These are phyloP conservation scores for Holothuria leucospilota DNA, from an alignment of 53 echinoderm and acorn worm species.

Conservation along the genomic window DNA sequence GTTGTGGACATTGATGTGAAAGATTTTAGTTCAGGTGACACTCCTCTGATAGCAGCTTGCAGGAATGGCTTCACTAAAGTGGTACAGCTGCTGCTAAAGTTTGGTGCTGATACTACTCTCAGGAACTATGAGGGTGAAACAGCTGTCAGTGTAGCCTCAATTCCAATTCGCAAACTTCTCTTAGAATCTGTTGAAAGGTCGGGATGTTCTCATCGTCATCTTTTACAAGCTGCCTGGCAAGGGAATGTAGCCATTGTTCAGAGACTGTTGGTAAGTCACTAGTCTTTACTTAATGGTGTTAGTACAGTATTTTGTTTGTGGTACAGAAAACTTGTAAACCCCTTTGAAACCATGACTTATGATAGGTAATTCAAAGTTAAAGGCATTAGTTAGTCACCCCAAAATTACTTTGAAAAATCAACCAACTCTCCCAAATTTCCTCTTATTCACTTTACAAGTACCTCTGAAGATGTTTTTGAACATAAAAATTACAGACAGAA, in stretches of 20 bases:
- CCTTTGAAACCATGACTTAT: too few species aligned
- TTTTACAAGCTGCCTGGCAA: conserved; percentile 97
- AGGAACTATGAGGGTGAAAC: conserved; percentile 80
- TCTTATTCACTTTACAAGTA: too few species aligned
- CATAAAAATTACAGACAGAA: too few species aligned
- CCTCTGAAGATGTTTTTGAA: too few species aligned
- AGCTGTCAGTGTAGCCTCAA: conserved; percentile 74
- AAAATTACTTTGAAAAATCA: too few species aligned
- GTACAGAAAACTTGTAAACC: background rate
- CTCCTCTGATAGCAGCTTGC: conserved; percentile 84
- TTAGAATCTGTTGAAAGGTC: conserved; percentile 81
- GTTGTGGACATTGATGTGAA: conserved; percentile 87
- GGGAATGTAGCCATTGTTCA: conserved; percentile 75
- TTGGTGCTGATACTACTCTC: conserved; percentile 88
- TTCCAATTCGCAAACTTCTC: conserved; percentile 56
- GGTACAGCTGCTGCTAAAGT: conserved; percentile 85
- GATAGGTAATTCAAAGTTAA: too few species aligned
- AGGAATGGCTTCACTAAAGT: conserved; percentile 68
- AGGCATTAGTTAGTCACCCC: too few species aligned
- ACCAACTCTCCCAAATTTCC: too few species aligned
- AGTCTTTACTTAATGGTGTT: background rate
- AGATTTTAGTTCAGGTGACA: conserved; percentile 84
- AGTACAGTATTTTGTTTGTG: background rate
- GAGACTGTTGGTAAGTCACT: conserved; percentile 75
- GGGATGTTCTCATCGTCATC: conserved; percentile 83